These are phyloP conservation scores for Percopsis transmontana DNA, from an alignment of 2,113 vertebrate genomes.

Conservation along the genomic window DNA sequence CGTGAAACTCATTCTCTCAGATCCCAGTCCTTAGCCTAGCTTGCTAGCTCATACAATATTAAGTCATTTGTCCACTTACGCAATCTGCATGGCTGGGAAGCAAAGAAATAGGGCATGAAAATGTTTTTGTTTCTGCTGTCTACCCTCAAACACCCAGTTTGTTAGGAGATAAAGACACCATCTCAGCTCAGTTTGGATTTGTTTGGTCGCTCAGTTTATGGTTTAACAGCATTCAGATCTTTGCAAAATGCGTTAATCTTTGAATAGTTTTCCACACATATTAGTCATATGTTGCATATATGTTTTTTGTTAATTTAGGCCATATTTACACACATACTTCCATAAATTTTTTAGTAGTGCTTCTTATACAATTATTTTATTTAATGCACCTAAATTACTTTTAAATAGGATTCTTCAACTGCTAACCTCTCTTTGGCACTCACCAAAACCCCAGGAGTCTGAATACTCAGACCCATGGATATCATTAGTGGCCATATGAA, in stretches of 20 bases:
- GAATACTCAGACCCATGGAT: not conserved
- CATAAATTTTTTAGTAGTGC: too few relatives aligned
- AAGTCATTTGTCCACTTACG: conserved; percentile 56
- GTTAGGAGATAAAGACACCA: conserved; percentile 37
- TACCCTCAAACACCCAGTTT: conserved; percentile 23
- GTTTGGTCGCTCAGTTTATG: too few relatives aligned
- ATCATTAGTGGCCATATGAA: not conserved
- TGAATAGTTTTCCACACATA: too few relatives aligned
- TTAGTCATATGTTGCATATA: too few relatives aligned
- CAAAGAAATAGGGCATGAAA: conserved; percentile 61
- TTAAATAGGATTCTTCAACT: too few relatives aligned
- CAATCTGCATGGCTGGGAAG: conserved; percentile 43
- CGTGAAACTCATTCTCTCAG: conserved; percentile 48
- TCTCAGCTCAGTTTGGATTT: conserved; percentile 41
- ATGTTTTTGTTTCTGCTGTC: conserved; percentile 23
- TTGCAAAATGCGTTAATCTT: too few relatives aligned
- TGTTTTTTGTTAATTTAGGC: too few relatives aligned
- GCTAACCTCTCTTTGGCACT: conserved; percentile 27
- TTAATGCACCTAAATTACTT: conserved; percentile 48
- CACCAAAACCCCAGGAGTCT: too few relatives aligned
- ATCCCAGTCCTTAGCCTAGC: conserved; percentile 37
- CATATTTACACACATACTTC: too few relatives aligned
- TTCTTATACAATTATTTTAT: too few relatives aligned
- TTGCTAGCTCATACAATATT: conserved; percentile 51
- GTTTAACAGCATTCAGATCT: not conserved